phyloP scores from a whole-genome alignment of 2,888 invertebrate species.

The Macaria notata region DNA sequence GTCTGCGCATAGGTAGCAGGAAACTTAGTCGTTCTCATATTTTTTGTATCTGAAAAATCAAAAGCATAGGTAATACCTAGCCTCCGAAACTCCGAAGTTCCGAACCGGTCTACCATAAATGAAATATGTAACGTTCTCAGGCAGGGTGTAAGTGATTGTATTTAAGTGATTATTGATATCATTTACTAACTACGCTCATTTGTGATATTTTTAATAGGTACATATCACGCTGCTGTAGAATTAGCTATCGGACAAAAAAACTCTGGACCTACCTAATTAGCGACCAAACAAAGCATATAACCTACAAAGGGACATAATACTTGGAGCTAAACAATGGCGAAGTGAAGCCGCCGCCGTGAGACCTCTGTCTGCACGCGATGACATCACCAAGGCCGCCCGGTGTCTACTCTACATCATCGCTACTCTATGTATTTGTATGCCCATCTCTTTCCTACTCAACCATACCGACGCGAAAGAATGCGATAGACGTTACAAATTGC shows the following conservation, averaged over 20 bases:
- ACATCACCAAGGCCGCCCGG: slow-evolving; percentile 74
- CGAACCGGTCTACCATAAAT: no score
- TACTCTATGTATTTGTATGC: slow-evolving; percentile 6
- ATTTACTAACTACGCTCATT: no score
- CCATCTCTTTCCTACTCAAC: slow-evolving; percentile 24
- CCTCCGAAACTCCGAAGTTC: no score
- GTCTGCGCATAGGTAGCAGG: background rate
- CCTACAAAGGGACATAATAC: slow-evolving; percentile 19
- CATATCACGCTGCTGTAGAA: no score
- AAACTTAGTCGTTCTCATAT: no score
- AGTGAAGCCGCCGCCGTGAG: slow-evolving; percentile 42
- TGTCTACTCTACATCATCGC: slow-evolving; percentile 35
- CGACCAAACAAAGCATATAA: slow-evolving; percentile 10
- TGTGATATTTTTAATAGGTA: no score
- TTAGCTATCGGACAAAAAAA: background rate
- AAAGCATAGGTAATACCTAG: no score
- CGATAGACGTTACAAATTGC: slow-evolving; percentile 16
- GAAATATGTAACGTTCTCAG: no score
- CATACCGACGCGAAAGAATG: slow-evolving; percentile 12
- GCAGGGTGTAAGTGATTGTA: no score
- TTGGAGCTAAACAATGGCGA: slow-evolving; percentile 27
- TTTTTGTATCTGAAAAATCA: no score
- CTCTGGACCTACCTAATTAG: slow-evolving; percentile 9
- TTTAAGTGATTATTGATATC: no score
- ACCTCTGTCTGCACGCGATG: slow-evolving; percentile 55